phyloP scores from a whole-genome alignment of 1,140 invertebrate genomes.

The Pogonomyrmex barbatus region DNA sequence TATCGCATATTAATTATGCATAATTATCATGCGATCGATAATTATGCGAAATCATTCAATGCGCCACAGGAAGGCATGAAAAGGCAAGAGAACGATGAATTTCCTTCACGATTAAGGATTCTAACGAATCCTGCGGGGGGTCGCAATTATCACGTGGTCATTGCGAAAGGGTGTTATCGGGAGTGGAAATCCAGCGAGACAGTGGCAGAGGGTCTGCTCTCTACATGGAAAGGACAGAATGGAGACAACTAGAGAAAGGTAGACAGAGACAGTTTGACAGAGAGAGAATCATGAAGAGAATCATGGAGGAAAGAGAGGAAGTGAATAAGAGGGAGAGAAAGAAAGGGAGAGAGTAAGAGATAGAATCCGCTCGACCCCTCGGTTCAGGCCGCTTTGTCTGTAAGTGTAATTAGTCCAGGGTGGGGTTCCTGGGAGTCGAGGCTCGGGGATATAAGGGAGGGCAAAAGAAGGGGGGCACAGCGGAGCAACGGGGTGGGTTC shows the following conservation, averaged over 20 bases:
- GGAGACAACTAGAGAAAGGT: conserved; percentile 39
- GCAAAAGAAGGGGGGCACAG: conserved; percentile 67
- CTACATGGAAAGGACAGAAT: conserved; percentile 25
- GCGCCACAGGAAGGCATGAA: not conserved
- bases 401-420: conserved; percentile 85
- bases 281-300: conserved; percentile 48
- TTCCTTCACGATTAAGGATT: conserved; percentile 79
- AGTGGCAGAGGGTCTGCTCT: conserved; percentile 43
- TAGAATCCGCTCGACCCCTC: conserved; percentile 80
- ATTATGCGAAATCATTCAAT: conserved; percentile 46
- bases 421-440: conserved; percentile 78
- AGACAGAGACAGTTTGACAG: conserved; percentile 32
- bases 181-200: conserved; percentile 60
- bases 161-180: conserved; percentile 84
- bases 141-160: conserved; percentile 86
- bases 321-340: conserved; percentile 18
- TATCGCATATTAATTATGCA: too few relatives aligned
- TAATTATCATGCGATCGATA: conserved; percentile 59
- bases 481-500: conserved; percentile 80
- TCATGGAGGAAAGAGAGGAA: conserved; percentile 31
- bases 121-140: conserved; percentile 75
- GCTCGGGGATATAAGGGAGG: conserved; percentile 47
- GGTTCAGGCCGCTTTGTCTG: conserved; percentile 77
- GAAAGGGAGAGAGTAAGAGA: conserved; percentile 72
- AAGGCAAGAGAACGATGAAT: conserved; percentile 80